Conservation (phyloP, 2,113 vertebrate species). For the Turnix velox region DNA sequence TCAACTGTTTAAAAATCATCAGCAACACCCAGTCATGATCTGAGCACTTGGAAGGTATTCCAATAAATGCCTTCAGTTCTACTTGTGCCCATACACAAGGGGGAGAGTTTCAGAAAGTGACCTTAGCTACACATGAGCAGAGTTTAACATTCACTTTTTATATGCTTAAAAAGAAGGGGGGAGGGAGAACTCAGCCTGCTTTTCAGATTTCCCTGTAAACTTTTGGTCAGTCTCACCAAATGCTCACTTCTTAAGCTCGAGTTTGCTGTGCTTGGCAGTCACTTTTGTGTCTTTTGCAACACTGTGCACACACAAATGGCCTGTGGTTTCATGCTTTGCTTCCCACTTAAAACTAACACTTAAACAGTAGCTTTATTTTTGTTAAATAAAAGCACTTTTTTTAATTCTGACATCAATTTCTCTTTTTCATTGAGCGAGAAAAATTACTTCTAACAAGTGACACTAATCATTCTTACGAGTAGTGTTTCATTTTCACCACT, state of each 20-base stretch:
- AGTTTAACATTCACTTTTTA: not conserved
- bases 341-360: constrained; percentile 55
- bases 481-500: not conserved
- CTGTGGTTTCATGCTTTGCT: constrained; percentile 51
- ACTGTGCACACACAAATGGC: not conserved
- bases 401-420: constrained; percentile 12
- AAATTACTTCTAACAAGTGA: not conserved
- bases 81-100: not conserved
- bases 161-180: not conserved
- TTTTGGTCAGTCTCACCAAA: not conserved
- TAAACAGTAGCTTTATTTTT: constrained; percentile 56
- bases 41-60: not conserved
- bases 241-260: not conserved
- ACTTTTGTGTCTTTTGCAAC: constrained; percentile 39
- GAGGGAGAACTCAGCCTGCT: not conserved
- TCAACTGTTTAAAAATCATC: constrained; percentile 9
- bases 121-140: not conserved
- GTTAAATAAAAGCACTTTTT: not conserved
- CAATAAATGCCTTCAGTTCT: not conserved
- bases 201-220: not conserved
- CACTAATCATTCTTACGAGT: not conserved
- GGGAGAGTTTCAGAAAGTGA: not conserved
- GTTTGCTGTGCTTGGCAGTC: constrained; percentile 41
- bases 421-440: not conserved
- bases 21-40: not conserved